Percentiles rank a stretch among this genome's conserved stretches.
Conservation (phyloP, 2,888 invertebrate species). For the Meiosimyza platycephala region DNA sequence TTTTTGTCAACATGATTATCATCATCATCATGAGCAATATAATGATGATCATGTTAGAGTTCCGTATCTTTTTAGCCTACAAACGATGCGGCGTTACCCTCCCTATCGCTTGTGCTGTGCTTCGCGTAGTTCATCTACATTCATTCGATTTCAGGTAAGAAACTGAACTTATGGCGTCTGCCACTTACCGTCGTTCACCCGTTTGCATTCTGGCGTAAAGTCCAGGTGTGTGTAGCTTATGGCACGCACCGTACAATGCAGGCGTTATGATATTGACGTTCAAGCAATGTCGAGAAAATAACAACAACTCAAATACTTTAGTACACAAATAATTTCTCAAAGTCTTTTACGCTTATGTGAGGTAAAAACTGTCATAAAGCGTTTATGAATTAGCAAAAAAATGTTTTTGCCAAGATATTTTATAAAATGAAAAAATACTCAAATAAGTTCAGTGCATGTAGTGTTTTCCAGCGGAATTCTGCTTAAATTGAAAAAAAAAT, state of each 20-base stretch:
- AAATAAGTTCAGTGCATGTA: too few relatives aligned
- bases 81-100: constrained; percentile 27
- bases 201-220: constrained; percentile 46
- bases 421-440: too few relatives aligned
- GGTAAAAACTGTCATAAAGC: too few relatives aligned
- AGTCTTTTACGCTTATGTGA: too few relatives aligned
- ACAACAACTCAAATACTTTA: too few relatives aligned
- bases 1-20: background rate
- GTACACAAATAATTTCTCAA: too few relatives aligned
- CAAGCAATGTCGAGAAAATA: too few relatives aligned
- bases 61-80: constrained; percentile 11
- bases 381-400: too few relatives aligned
- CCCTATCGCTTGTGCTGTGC: constrained; percentile 45
- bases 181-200: background rate
- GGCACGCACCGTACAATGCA: constrained; percentile 48
- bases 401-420: too few relatives aligned
- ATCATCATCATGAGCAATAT: background rate
- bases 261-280: too few relatives aligned
- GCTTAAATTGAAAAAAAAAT: too few relatives aligned
- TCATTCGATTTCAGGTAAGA: constrained; percentile 18
- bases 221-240: constrained; percentile 51
- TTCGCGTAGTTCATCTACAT: constrained; percentile 38
- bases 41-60: constrained; percentile 19
- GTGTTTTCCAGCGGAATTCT: too few relatives aligned
- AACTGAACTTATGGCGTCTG: constrained; percentile 30